Evolutionary conservation across 2,113 vertebrate species (phyloP).

Genomic region (Pomatostomus ruficeps): DNA sequence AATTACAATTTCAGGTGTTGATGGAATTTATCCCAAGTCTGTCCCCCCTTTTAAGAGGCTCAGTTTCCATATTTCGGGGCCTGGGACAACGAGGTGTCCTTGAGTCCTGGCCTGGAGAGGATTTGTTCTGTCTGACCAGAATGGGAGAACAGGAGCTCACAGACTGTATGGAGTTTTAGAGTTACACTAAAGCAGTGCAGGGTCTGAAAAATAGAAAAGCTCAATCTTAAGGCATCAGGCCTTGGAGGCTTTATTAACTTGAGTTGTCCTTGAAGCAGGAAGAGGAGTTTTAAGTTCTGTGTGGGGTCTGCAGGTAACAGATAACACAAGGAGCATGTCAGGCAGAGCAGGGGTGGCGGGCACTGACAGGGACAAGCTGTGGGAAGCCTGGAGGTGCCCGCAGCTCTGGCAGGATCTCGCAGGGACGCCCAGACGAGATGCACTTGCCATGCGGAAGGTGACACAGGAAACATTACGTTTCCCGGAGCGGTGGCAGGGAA

Average conservation of each 20-base stretch:
- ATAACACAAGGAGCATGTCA: background rate
- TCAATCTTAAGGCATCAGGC: too few species aligned
- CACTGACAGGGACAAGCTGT: background rate
- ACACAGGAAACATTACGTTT: background rate
- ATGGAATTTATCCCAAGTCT: too few species aligned
- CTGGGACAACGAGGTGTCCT: too few species aligned
- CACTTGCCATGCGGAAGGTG: background rate
- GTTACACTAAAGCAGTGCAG: too few species aligned
- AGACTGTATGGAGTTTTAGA: too few species aligned
- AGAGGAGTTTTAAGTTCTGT: background rate
- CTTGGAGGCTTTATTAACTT: background rate
- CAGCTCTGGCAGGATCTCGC: background rate
- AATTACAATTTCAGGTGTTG: too few species aligned
- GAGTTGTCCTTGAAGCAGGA: background rate
- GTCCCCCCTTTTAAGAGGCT: too few species aligned
- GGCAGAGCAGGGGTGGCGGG: background rate
- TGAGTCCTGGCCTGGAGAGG: too few species aligned
- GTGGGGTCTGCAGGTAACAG: background rate
- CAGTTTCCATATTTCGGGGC: too few species aligned
- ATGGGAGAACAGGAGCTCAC: too few species aligned
- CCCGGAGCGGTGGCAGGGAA: background rate
- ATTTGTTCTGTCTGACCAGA: too few species aligned
- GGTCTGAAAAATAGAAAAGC: too few species aligned
- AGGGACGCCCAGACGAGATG: background rate
- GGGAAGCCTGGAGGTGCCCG: background rate